Base-by-base conservation (phyloP, 2,888 invertebrate species). In the Osmoderma eremita region DNA sequence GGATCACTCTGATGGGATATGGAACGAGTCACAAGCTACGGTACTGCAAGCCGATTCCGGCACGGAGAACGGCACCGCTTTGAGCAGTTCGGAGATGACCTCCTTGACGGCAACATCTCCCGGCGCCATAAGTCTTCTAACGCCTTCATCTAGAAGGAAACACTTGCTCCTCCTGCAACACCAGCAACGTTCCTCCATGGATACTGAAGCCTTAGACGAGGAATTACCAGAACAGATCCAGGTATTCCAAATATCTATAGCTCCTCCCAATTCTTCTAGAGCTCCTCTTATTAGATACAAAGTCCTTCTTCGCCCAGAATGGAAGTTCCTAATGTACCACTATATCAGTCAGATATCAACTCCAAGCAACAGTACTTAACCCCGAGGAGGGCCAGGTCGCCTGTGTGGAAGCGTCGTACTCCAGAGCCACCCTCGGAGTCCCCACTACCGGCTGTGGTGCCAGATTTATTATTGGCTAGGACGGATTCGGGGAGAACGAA, bases 11-110 rank as follows among this genome's bases (percentile, higher is more conserved):
- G 94, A 94, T 78, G 91, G 92, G 56, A 89, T 92, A 77, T 94
- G 94, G 93, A 94, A 94, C 82, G 94, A 94, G 83, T 94, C 94
- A 10, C 94, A 94, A 83, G 90, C 91, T 6, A 94, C 93, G 0
- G 92, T 94, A 13, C 84, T 93, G 38, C 92, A 91, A 82, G 88
- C 88, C 0, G 92, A 92, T 77, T 88, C 89, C 13, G 88, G 88
- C 45, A 88, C 88, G 13, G 88, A 88, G 75, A 88, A 88, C 79
- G 88, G 88, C 42, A 87, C 88, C 1, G 86, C 86, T 0, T 81
- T 88, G 63, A 84, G 83, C 71, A 83, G 82, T 71, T 84, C 84
- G 3, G 84, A 85, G 71, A 77, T 84, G 75, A 75, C 77, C 36
- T 80, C 80, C 62, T 51, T 71, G 56, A 81, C 83, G 2, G 74